phyloP scores from a whole-genome alignment of 2,888 invertebrate genomes.

The Miltochrista miniata region DNA sequence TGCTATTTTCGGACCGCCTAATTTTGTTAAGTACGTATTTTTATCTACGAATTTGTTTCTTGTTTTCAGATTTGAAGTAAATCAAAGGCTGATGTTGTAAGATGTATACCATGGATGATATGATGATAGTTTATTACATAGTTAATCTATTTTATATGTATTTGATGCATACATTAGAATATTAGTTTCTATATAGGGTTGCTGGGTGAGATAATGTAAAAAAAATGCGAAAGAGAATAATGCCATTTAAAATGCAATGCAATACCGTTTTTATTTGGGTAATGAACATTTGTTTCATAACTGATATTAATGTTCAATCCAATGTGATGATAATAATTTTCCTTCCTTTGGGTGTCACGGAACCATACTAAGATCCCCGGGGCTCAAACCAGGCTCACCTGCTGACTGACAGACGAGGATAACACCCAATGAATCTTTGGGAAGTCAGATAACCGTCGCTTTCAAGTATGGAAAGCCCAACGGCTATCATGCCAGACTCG shows the following conservation, averaged over 20 bases:
- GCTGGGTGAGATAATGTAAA: background rate
- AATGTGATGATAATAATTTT: too few species aligned
- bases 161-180: conserved; percentile 32
- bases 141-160: conserved; percentile 33
- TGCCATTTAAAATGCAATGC: background rate
- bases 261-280: background rate
- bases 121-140: conserved; percentile 12
- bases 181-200: conserved; percentile 1
- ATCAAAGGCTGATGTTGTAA: conserved; percentile 31
- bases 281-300: too few species aligned
- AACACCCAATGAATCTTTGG: too few species aligned
- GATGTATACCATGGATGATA: conserved; percentile 18
- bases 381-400: too few species aligned
- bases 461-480: too few species aligned
- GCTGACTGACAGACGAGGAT: too few species aligned
- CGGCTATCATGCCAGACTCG: too few species aligned
- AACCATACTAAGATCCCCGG: too few species aligned
- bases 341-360: too few species aligned
- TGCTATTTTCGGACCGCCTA: background rate
- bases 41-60: background rate
- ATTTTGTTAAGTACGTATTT: too few species aligned
- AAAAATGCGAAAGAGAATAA: background rate
- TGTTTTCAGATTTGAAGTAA: conserved; percentile 34
- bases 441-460: too few species aligned
- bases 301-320: too few species aligned